Conservation (phyloP, 1,140 invertebrate genomes). For the Latrodectus geometricus region DNA sequence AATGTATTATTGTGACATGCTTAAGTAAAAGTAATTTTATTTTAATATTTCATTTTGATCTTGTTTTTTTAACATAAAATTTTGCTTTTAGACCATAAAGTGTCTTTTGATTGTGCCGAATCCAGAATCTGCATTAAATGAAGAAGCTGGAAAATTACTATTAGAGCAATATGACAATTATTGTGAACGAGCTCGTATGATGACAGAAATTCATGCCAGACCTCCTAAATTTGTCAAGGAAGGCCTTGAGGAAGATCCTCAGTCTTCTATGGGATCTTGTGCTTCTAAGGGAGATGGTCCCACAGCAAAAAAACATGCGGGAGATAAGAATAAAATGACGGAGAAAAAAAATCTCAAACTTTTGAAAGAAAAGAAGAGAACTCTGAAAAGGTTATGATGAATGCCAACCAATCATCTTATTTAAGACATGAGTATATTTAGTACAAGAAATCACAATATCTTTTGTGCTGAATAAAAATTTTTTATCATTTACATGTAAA, state of each 20-base stretch:
- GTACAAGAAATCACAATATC: constrained; percentile 43
- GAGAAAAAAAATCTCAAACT: constrained; percentile 79
- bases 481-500: constrained; percentile 17
- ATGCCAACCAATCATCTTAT: constrained; percentile 6
- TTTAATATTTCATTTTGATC: too few relatives aligned
- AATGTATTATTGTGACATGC: too few relatives aligned
- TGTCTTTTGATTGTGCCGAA: constrained; percentile 94
- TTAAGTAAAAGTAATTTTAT: too few relatives aligned
- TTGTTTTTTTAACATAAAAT: not conserved
- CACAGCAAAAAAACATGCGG: constrained; percentile 84
- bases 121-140: constrained; percentile 93
- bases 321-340: constrained; percentile 80
- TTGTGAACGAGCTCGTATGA: constrained; percentile 88
- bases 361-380: constrained; percentile 86
- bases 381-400: constrained; percentile 86
- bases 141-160: constrained; percentile 91
- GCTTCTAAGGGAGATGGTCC: constrained; percentile 75
- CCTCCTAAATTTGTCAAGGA: constrained; percentile 68
- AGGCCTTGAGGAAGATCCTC: constrained; percentile 44
- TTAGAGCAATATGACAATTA: constrained; percentile 93
- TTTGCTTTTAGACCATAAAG: constrained; percentile 82
- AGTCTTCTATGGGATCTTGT: constrained; percentile 68
- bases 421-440: constrained; percentile 15
- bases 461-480: constrained; percentile 26
- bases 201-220: constrained; percentile 93